These are phyloP conservation scores for Micoletzkya japonica DNA, from an alignment of 2,888 invertebrate genomes.

Conservation along the genomic window DNA sequence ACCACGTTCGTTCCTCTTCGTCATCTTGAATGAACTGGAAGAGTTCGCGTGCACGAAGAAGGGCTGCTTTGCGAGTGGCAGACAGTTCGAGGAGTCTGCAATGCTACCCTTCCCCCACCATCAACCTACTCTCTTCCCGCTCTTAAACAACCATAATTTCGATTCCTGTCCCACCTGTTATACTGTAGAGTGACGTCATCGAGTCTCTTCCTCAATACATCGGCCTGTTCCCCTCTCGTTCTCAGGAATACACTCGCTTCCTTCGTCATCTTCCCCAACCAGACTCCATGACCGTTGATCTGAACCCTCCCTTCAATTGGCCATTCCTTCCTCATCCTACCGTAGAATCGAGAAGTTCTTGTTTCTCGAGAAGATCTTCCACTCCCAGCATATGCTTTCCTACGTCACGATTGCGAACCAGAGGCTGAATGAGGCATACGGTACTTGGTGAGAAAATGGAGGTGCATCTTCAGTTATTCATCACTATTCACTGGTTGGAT, in stretches of 20 bases:
- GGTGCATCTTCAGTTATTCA: neutral
- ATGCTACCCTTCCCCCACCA: neutral
- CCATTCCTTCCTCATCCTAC: conserved; percentile 75
- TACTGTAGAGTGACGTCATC: conserved; percentile 79
- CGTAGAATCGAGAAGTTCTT: conserved; percentile 84
- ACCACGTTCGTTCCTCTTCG: conserved; percentile 96
- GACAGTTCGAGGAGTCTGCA: conserved; percentile 74
- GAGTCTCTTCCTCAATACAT: conserved; percentile 75
- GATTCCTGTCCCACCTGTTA: conserved; percentile 72
- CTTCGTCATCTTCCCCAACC: conserved; percentile 51
- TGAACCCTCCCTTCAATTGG: conserved; percentile 69
- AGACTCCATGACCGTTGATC: conserved; percentile 55
- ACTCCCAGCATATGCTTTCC: conserved; percentile 91
- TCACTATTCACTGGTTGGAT: neutral
- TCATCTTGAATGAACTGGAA: conserved; percentile 92
- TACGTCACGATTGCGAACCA: conserved; percentile 71
- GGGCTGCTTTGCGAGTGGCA: conserved; percentile 76
- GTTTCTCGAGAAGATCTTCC: conserved; percentile 90
- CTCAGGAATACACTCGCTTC: conserved; percentile 52
- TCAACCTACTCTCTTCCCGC: neutral
- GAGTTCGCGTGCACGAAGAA: conserved; percentile 89
- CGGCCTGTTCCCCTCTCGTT: conserved; percentile 68
- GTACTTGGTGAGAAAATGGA: neutral
- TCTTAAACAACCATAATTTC: neutral
- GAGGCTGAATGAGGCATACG: conserved; percentile 30